Conservation (phyloP, 1,140 invertebrate genomes). For the Drosophila ananassae region DNA sequence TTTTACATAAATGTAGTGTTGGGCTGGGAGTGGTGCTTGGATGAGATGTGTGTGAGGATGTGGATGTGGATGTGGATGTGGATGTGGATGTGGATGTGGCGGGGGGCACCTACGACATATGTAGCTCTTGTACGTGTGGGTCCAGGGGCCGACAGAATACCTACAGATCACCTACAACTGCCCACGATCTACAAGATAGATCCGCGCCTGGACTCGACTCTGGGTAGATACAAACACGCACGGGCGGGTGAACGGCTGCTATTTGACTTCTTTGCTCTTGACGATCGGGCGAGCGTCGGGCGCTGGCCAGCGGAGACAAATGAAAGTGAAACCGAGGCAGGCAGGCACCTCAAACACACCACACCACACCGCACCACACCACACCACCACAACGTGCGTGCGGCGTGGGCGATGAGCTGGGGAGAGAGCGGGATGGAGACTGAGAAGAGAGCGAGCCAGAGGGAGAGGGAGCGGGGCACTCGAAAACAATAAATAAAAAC, state of each 20-base stretch:
- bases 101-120: not conserved
- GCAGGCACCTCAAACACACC: slow-evolving; percentile 6
- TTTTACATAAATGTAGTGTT: slow-evolving; percentile 59
- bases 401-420: slow-evolving; percentile 51
- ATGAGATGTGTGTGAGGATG: slow-evolving; percentile 22
- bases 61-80: not conserved
- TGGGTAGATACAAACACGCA: slow-evolving; percentile 25
- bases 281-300: slow-evolving; percentile 27
- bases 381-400: slow-evolving; percentile 36
- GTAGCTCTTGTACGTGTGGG: not conserved
- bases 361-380: not conserved
- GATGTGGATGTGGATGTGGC: slow-evolving; percentile 1
- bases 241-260: slow-evolving; percentile 28
- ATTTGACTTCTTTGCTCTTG: slow-evolving; percentile 77
- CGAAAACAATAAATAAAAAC: slow-evolving; percentile 4
- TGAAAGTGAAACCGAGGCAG: slow-evolving; percentile 35
- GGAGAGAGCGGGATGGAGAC: slow-evolving; percentile 1
- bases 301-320: slow-evolving; percentile 23
- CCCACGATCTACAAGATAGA: not conserved
- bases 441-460: slow-evolving; percentile 1
- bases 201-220: not conserved
- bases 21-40: slow-evolving; percentile 33
- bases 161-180: not conserved
- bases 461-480: not conserved
- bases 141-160: slow-evolving; percentile 2